These are phyloP conservation scores for Monodelphis domestica DNA, from an alignment of 2,797 vertebrate species.

Conservation along the genomic window DNA sequence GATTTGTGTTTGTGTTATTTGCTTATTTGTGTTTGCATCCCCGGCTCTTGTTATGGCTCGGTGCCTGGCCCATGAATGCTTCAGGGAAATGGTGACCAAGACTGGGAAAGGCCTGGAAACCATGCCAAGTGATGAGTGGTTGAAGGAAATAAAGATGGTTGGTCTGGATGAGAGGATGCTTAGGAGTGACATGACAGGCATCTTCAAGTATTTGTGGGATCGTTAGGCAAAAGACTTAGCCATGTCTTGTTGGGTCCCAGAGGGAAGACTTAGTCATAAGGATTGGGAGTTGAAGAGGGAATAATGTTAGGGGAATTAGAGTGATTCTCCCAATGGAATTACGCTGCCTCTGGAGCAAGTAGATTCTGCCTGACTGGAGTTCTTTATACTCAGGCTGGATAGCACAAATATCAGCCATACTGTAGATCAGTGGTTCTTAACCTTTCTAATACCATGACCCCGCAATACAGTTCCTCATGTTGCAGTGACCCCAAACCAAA, in stretches of 20 bases:
- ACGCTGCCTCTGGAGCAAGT: not conserved
- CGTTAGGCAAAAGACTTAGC: not conserved
- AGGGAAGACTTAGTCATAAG: not conserved
- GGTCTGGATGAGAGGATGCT: not conserved
- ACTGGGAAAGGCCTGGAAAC: not conserved
- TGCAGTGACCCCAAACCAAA: too few relatives aligned
- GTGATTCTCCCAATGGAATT: not conserved
- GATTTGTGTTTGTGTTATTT: not conserved
- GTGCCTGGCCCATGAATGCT: not conserved
- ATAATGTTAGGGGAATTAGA: not conserved
- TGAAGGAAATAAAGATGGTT: not conserved
- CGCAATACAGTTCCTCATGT: too few relatives aligned
- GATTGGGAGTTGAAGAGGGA: not conserved
- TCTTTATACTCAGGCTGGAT: not conserved
- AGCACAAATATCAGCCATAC: not conserved
- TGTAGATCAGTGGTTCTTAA: too few relatives aligned
- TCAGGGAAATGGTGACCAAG: not conserved
- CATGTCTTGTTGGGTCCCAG: not conserved
- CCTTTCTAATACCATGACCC: too few relatives aligned
- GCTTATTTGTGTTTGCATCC: not conserved
- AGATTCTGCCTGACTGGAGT: not conserved
- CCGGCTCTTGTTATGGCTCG: not conserved
- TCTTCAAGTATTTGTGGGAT: not conserved
- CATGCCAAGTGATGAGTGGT: not conserved
- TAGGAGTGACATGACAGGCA: not conserved